Conservation (phyloP, 2,113 vertebrate species). For the Dicaeum eximium region DNA sequence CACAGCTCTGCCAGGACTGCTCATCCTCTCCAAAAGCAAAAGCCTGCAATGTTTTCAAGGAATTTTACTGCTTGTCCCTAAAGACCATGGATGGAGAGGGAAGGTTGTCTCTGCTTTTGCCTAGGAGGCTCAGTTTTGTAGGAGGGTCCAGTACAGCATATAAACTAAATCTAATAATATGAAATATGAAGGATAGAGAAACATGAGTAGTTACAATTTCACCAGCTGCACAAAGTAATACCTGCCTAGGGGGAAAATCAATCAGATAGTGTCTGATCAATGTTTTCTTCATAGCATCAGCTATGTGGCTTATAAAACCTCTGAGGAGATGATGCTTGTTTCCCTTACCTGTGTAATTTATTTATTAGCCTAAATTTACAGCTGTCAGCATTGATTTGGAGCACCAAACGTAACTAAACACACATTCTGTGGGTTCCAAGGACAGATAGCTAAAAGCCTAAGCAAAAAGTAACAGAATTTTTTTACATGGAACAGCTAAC, state of each 20-base stretch:
- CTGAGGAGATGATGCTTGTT: slow-evolving; percentile 36
- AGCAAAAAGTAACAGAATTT: background rate
- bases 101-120: background rate
- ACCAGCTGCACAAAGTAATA: slow-evolving; percentile 1
- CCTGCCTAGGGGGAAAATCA: slow-evolving; percentile 38
- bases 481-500: background rate
- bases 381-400: slow-evolving; percentile 64
- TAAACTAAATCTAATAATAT: slow-evolving; percentile 15
- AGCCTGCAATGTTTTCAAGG: background rate
- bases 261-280: slow-evolving; percentile 28
- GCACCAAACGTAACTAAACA: background rate
- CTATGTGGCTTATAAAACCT: slow-evolving; percentile 3
- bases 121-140: background rate
- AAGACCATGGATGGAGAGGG: background rate
- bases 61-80: background rate
- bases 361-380: slow-evolving; percentile 70
- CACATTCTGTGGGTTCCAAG: slow-evolving; percentile 50
- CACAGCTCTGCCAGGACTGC: background rate
- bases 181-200: slow-evolving; percentile 38
- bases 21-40: background rate
- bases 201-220: slow-evolving; percentile 36
- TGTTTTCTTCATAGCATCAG: slow-evolving; percentile 47
- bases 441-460: slow-evolving; percentile 1
- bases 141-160: background rate
- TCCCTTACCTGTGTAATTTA: slow-evolving; percentile 59